These are phyloP conservation scores for Asobara japonica DNA, from an alignment of 1,140 invertebrate species.

Conservation along the genomic window DNA sequence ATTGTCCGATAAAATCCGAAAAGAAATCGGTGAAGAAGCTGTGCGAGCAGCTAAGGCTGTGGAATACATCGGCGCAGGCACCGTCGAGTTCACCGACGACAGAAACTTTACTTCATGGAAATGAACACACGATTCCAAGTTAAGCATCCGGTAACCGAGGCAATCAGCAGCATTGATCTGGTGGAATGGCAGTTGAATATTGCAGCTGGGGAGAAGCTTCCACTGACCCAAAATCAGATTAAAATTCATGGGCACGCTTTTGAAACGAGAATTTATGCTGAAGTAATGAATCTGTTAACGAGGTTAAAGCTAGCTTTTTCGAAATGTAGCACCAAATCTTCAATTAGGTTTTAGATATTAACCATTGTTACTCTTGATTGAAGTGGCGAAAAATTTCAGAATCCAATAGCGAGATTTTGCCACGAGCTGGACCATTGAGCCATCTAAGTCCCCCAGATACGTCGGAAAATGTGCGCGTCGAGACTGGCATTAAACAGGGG, in stretches of 20 bases:
- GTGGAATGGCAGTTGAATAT: conserved; percentile 96
- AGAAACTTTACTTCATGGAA: conserved; percentile 98
- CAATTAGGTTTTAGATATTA: too few species aligned
- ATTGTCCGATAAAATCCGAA: conserved; percentile 78
- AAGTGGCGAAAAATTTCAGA: conserved; percentile 60
- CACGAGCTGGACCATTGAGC: conserved; percentile 82
- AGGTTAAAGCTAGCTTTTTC: too few species aligned
- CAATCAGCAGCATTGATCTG: conserved; percentile 92
- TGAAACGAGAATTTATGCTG: conserved; percentile 96
- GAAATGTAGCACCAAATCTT: too few species aligned
- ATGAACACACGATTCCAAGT: conserved; percentile 98
- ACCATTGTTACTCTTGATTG: too few species aligned
- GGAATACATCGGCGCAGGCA: conserved; percentile 94
- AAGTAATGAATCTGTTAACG: too few species aligned
- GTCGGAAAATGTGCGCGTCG: conserved; percentile 74
- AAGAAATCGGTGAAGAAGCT: conserved; percentile 86
- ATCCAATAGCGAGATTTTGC: conserved; percentile 88
- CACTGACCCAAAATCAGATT: conserved; percentile 84
- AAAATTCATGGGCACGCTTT: conserved; percentile 84
- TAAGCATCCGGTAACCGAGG: conserved; percentile 98
- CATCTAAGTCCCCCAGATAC: conserved; percentile 75
- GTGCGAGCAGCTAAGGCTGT: conserved; percentile 93
- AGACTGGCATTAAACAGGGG: conserved; percentile 81
- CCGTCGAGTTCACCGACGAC: conserved; percentile 96
- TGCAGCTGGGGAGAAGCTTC: conserved; percentile 87